Percentiles rank a stretch among this genome's conserved stretches.
Conservation (phyloP, 1,140 invertebrate genomes). For the Papilio dardanus region DNA sequence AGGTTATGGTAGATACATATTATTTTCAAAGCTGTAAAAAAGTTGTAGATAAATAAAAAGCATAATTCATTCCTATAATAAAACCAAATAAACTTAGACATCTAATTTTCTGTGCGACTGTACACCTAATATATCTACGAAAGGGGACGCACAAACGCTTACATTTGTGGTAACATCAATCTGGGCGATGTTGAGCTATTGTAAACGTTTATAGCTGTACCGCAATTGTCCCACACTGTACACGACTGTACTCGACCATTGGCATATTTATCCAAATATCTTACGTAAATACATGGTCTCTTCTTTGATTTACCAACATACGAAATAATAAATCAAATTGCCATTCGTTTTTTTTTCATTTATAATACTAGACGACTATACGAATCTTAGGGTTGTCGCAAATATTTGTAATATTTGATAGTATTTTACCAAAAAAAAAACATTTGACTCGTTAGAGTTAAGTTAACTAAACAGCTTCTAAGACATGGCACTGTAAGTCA, state of each 20-base stretch:
- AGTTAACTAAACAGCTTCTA: too few relatives aligned
- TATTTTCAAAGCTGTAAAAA: too few relatives aligned
- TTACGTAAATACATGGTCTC: neutral
- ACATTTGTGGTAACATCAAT: constrained; percentile 23
- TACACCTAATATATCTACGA: neutral
- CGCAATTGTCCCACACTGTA: constrained; percentile 8
- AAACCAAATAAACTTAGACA: neutral
- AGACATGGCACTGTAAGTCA: too few relatives aligned
- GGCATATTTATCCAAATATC: constrained; percentile 14
- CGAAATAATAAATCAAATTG: neutral
- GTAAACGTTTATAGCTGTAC: constrained; percentile 21
- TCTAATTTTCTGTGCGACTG: neutral
- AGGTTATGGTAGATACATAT: too few relatives aligned
- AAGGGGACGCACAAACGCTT: neutral
- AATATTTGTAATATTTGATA: too few relatives aligned
- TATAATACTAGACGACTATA: neutral
- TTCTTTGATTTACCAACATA: constrained; percentile 2
- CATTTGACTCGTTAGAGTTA: too few relatives aligned
- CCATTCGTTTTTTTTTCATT: neutral
- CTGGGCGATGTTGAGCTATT: constrained; percentile 17
- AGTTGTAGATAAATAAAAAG: too few relatives aligned
- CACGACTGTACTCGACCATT: constrained; percentile 5
- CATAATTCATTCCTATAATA: too few relatives aligned
- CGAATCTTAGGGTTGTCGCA: neutral
- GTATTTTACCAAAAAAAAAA: too few relatives aligned